Percentiles rank a stretch among this genome's conserved stretches.
Evolutionary conservation across 1,140 invertebrate species (phyloP).

Genomic region (Fopius arisanus): DNA sequence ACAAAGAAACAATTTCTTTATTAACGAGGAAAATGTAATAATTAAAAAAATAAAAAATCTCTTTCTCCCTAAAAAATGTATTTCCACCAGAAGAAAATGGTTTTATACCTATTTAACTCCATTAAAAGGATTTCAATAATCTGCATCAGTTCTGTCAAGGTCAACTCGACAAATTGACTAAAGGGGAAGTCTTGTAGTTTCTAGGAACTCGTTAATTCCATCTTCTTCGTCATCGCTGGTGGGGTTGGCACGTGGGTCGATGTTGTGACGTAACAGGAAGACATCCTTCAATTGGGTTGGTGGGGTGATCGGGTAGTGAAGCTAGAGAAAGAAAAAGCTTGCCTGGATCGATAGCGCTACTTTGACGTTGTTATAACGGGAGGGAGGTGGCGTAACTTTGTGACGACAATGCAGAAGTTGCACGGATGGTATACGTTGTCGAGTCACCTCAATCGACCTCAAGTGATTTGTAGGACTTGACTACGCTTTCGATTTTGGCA

Average conservation of each 20-base stretch:
- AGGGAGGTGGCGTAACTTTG: neutral
- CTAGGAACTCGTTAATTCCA: neutral
- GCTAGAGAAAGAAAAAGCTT: neutral
- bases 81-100: neutral
- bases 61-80: neutral
- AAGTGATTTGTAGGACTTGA: slow-evolving; percentile 61
- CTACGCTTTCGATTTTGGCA: slow-evolving; percentile 61
- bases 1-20: too few relatives aligned
- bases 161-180: neutral
- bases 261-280: slow-evolving; percentile 6
- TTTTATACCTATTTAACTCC: neutral
- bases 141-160: neutral
- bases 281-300: slow-evolving; percentile 10
- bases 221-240: neutral
- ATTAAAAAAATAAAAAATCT: neutral
- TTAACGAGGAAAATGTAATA: too few relatives aligned
- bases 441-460: slow-evolving; percentile 1
- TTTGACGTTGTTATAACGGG: neutral
- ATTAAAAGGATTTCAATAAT: neutral
- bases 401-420: slow-evolving; percentile 26
- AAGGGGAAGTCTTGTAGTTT: slow-evolving; percentile 2
- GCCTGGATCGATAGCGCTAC: neutral
- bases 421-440: neutral
- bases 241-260: neutral
- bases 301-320: slow-evolving; percentile 2